Conservation (phyloP, 2,797 vertebrate genomes). For the Pseudochaenichthys georgianus region DNA sequence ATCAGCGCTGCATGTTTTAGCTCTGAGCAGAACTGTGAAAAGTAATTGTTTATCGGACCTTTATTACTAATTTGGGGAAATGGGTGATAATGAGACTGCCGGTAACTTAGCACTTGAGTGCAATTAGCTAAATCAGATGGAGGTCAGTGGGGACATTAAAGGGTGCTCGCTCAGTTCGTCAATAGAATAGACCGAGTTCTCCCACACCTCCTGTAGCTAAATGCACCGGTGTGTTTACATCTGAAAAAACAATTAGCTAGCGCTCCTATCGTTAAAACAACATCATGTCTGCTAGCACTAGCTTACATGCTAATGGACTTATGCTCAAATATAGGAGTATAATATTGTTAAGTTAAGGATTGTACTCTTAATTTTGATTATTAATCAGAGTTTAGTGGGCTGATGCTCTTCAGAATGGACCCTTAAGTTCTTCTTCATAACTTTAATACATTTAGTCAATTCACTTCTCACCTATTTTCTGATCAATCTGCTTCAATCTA, state of each 20-base stretch:
- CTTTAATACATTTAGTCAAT: constrained; percentile 37
- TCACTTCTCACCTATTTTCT: constrained; percentile 33
- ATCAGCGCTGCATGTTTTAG: constrained; percentile 62
- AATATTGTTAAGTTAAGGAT: not conserved
- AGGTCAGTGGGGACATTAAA: constrained; percentile 70
- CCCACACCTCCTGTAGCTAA: constrained; percentile 21
- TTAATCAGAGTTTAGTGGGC: not conserved
- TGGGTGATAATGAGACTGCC: constrained; percentile 77
- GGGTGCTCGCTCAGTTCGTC: constrained; percentile 64
- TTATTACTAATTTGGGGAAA: constrained; percentile 81
- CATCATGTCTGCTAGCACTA: not conserved
- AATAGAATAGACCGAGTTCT: constrained; percentile 71
- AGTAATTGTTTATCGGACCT: constrained; percentile 77
- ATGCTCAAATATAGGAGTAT: not conserved
- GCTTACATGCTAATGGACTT: not conserved
- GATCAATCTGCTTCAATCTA: constrained; percentile 52
- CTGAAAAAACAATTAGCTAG: constrained; percentile 39
- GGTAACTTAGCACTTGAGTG: constrained; percentile 78
- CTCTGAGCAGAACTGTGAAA: constrained; percentile 49
- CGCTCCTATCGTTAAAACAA: constrained; percentile 25
- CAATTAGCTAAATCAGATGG: constrained; percentile 81
- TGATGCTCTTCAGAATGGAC: constrained; percentile 6
- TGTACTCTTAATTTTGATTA: not conserved
- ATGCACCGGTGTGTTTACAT: constrained; percentile 37
- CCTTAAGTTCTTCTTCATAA: not conserved